phyloP scores from a whole-genome alignment of 2,797 vertebrate species.

The Ispidina lecontei region DNA sequence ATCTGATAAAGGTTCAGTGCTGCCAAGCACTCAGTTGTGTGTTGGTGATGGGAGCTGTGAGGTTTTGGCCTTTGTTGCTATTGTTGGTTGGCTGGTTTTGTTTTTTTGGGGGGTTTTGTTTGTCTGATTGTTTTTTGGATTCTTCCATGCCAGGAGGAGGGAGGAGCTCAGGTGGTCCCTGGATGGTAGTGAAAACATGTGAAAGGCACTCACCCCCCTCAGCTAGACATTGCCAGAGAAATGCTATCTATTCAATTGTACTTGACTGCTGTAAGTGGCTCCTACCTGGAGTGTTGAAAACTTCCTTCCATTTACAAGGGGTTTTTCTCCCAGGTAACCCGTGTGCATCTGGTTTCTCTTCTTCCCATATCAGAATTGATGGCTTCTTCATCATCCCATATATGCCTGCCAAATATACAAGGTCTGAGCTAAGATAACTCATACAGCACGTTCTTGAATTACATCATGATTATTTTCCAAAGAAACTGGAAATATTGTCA shows the following conservation, averaged over 20 bases:
- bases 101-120: no score
- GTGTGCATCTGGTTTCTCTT: background rate
- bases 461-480: background rate
- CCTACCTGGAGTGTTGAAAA: background rate
- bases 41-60: background rate
- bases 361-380: conserved; percentile 37
- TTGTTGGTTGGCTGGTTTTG: no score
- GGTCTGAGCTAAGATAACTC: background rate
- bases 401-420: conserved; percentile 37
- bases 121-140: no score
- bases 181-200: background rate
- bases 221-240: background rate
- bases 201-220: background rate
- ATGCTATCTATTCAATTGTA: background rate
- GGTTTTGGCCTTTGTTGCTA: background rate
- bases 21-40: background rate
- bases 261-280: background rate
- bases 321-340: background rate
- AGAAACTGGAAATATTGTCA: background rate
- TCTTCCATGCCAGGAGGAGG: background rate
- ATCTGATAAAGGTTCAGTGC: background rate
- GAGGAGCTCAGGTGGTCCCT: background rate
- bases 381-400: conserved; percentile 49
- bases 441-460: background rate
- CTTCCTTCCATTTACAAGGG: background rate